These are phyloP conservation scores for Syngnathoides biaculeatus DNA, from an alignment of 2,113 vertebrate genomes.

Conservation along the genomic window DNA sequence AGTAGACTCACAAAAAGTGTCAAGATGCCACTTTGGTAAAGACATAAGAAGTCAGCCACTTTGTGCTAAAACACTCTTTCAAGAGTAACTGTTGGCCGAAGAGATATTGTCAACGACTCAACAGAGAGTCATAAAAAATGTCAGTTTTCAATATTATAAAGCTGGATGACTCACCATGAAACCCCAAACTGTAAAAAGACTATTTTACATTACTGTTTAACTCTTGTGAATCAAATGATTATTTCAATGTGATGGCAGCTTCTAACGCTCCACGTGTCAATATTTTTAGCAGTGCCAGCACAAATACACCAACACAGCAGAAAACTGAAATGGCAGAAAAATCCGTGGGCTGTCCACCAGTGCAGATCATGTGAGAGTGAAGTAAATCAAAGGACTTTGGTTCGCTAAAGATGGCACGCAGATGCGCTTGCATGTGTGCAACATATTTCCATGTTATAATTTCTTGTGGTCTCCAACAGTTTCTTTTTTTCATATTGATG, in stretches of 20 bases:
- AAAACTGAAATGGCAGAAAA: conserved; percentile 6
- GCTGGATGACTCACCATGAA: neutral
- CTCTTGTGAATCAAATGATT: neutral
- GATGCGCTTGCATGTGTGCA: conserved; percentile 63
- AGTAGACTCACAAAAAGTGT: neutral
- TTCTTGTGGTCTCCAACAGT: conserved; percentile 32
- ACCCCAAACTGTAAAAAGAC: neutral
- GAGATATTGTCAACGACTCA: no score
- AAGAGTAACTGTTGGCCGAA: neutral
- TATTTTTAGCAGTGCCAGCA: neutral
- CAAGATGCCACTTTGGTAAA: neutral
- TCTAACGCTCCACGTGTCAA: neutral
- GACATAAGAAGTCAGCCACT: neutral
- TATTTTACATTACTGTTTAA: neutral
- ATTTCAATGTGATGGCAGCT: neutral
- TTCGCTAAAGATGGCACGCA: conserved; percentile 48
- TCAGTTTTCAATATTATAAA: neutral
- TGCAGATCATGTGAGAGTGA: conserved; percentile 36
- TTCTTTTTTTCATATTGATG: conserved; percentile 31
- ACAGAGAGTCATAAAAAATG: neutral
- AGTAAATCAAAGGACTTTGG: conserved; percentile 56
- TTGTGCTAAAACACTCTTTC: neutral
- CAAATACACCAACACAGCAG: conserved; percentile 1
- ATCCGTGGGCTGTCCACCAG: conserved; percentile 22
- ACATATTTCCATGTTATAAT: conserved; percentile 60